phyloP scores from a whole-genome alignment of 2,113 vertebrate genomes.

The Antennarius striatus region DNA sequence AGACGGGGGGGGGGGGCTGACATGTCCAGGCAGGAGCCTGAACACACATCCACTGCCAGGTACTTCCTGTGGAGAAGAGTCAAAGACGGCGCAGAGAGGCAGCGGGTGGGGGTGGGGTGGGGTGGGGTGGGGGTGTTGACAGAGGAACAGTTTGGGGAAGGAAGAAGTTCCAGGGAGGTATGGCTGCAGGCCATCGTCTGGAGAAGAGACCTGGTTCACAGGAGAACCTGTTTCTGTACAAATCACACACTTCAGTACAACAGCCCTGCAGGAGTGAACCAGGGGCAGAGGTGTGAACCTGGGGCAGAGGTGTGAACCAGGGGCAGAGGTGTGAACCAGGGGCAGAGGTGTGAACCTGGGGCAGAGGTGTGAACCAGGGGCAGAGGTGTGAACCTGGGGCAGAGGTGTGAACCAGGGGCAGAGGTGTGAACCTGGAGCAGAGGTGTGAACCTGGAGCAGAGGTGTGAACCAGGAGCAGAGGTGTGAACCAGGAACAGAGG shows the following conservation, averaged over 20 bases:
- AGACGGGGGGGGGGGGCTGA: slow-evolving; percentile 63
- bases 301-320: slow-evolving; percentile 30
- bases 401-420: slow-evolving; percentile 27
- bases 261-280: slow-evolving; percentile 50
- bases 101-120: slow-evolving; percentile 35
- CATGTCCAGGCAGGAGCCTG: slow-evolving; percentile 77
- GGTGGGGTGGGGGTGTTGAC: slow-evolving; percentile 66
- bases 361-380: slow-evolving; percentile 30
- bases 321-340: slow-evolving; percentile 38
- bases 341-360: slow-evolving; percentile 37
- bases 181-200: slow-evolving; percentile 74
- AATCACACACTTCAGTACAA: slow-evolving; percentile 77
- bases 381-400: slow-evolving; percentile 30
- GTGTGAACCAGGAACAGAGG: slow-evolving; percentile 23
- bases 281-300: slow-evolving; percentile 40
- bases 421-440: slow-evolving; percentile 40
- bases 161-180: slow-evolving; percentile 76
- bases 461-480: slow-evolving; percentile 35
- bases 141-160: slow-evolving; percentile 63
- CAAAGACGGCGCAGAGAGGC: slow-evolving; percentile 67
- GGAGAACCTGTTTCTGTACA: slow-evolving; percentile 71
- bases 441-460: slow-evolving; percentile 40
- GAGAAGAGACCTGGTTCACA: slow-evolving; percentile 74
- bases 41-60: slow-evolving; percentile 75
- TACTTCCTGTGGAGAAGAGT: slow-evolving; percentile 78